Base-by-base conservation (phyloP, 1,140 invertebrate species). In the Magallana gigas region DNA sequence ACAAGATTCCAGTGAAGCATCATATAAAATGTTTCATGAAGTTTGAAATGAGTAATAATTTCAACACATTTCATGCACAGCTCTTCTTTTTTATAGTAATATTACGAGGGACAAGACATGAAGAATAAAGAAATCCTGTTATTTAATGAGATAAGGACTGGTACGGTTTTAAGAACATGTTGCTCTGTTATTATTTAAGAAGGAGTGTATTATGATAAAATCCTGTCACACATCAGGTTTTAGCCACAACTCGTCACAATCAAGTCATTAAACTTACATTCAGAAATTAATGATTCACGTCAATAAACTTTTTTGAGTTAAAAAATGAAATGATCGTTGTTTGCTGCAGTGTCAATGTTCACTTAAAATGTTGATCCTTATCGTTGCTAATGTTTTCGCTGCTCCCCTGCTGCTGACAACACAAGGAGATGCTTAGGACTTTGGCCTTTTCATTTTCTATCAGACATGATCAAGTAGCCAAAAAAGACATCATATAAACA, bases 201-300 rank as follows among this genome's bases (percentile, higher is more conserved):
- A 29, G 68, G 68, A 29, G 68, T 76, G 68, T 76, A 76, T 76
- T 29, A 29, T 76, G 68, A 48, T 29, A 18, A 8, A 36, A 11
- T 18, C 36, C 23, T 76, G 18, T 76, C 68, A 29, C 36, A 12
- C 12, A 12, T 76, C 68, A 71, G 64, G 64, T 71, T 71, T 29
- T 29, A 29, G 18, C 68, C 12, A 29, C 68, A 76, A 8, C 36
- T 29, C 36, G 36, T 29, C 68, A 76, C 68, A 76, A 76, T 36
- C 68, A 76, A 76, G 68, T 29, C 23, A 29, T 76, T 76, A 36
- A 76, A 76, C 68, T 76, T 8, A 29, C 12, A 68, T 23, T 18
- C 64, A 68, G 18, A 18, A 68, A 23, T 76, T 76, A 76, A 76
- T 76, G 68, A 76, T 29, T 76, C 68, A 76, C 36, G 68, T 76